Evolutionary conservation across 2,888 invertebrate species (phyloP).

Genomic region (Harpalus rufipes): DNA sequence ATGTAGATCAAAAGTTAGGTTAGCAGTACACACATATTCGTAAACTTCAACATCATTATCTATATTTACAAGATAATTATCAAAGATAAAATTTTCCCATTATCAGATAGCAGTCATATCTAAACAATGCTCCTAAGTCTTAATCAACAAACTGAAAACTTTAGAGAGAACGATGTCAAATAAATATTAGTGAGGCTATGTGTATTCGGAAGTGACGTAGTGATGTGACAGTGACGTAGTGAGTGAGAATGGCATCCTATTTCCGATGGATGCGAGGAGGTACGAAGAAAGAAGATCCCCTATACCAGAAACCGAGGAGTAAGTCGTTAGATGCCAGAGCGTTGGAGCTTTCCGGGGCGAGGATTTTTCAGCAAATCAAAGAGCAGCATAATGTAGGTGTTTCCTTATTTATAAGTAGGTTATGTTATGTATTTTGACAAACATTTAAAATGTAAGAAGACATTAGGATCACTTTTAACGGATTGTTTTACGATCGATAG

Average conservation of each 20-base stretch:
- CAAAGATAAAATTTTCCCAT: background rate
- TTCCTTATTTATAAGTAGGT: too few relatives aligned
- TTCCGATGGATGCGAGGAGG: conserved; percentile 84
- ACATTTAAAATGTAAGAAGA: too few relatives aligned
- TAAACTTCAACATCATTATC: background rate
- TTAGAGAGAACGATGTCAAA: background rate
- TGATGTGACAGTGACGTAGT: conserved; percentile 47
- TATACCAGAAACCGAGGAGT: conserved; percentile 83
- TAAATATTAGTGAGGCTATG: background rate
- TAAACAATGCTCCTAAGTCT: background rate
- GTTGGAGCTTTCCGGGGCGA: conserved; percentile 84
- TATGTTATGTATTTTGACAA: too few relatives aligned
- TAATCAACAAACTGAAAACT: background rate
- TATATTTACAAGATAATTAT: background rate
- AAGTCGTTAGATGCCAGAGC: conserved; percentile 86
- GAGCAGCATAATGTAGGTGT: conserved; percentile 78
- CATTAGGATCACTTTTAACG: too few relatives aligned
- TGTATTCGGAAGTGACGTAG: background rate
- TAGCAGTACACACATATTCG: too few relatives aligned
- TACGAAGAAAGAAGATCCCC: conserved; percentile 78
- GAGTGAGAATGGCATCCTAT: conserved; percentile 81
- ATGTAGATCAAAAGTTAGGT: too few relatives aligned
- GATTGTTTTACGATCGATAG: too few relatives aligned
- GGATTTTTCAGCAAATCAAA: conserved; percentile 56
- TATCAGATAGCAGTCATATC: background rate